Percentiles rank a stretch among this genome's conserved stretches.
phyloP scores from a whole-genome alignment of 1,140 invertebrate species.

The Lycorma delicatula region DNA sequence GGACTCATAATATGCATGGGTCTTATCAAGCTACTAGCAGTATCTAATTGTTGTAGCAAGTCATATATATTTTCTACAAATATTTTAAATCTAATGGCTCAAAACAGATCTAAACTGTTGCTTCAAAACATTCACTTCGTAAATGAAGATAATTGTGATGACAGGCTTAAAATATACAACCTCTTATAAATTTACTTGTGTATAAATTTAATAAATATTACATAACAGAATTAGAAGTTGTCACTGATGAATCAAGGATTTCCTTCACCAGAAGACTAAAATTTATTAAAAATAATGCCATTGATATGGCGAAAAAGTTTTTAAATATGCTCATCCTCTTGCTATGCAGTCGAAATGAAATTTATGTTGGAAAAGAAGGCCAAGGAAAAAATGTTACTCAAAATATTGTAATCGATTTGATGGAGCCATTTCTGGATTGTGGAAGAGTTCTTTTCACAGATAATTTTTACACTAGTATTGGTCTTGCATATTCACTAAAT shows the following conservation, averaged over 20 bases:
- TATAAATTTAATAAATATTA: constrained; percentile 15
- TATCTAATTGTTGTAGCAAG: neutral
- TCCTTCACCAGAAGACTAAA: constrained; percentile 34
- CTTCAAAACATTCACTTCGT: neutral
- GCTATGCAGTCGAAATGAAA: constrained; percentile 25
- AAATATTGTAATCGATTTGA: neutral
- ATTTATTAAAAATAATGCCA: constrained; percentile 31
- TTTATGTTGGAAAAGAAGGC: constrained; percentile 24
- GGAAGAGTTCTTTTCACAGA: neutral
- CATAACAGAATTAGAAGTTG: constrained; percentile 26
- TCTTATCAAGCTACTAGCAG: neutral
- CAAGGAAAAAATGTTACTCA: neutral
- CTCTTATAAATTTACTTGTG: constrained; percentile 4
- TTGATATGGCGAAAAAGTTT: constrained; percentile 33
- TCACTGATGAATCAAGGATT: constrained; percentile 35
- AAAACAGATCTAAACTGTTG: neutral
- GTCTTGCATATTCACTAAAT: neutral
- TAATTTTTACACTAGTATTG: neutral
- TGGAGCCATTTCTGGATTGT: neutral
- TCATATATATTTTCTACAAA: neutral
- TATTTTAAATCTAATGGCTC: neutral
- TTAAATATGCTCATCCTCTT: constrained; percentile 26
- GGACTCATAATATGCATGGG: neutral
- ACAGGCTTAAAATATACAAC: neutral
- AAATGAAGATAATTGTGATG: neutral